Percentiles rank a stretch among this genome's conserved stretches.
Evolutionary conservation across 2,797 vertebrate genomes (phyloP).

Genomic region (Neosilurus mollespiculum): DNA sequence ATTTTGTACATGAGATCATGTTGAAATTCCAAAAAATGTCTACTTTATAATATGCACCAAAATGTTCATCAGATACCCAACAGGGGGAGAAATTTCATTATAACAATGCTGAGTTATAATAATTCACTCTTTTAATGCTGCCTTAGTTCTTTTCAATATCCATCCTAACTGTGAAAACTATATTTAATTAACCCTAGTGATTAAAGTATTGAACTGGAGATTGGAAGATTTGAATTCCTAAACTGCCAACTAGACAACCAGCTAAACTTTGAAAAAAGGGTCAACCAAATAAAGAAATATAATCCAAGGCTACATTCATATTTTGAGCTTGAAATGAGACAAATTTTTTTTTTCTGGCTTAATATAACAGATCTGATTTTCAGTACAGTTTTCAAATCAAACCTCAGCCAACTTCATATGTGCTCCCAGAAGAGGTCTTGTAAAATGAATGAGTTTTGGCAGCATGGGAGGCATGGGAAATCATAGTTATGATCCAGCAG

Average conservation of each 20-base stretch:
- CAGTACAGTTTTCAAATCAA: neutral
- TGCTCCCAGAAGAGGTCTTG: no score
- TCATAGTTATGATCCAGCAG: neutral
- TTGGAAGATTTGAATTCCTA: neutral
- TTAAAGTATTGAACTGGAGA: neutral
- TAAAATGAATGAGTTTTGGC: slow-evolving; percentile 5
- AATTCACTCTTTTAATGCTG: no score
- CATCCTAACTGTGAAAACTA: neutral
- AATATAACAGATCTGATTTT: neutral
- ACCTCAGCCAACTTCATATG: neutral
- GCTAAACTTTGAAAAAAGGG: neutral
- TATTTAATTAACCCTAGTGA: neutral
- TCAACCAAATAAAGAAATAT: neutral
- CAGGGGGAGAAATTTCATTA: no score
- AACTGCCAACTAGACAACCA: neutral
- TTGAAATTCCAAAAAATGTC: no score
- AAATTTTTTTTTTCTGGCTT: neutral
- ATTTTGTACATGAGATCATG: no score
- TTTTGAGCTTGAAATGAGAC: neutral
- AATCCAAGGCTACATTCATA: neutral
- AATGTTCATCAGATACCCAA: no score
- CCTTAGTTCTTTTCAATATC: neutral
- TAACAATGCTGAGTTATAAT: no score
- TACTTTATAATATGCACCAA: no score
- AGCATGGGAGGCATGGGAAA: neutral